Evolutionary conservation across 30 jellyfish, hydroid and myxozoan species (phyloP), one percentile per base, ranked within the genome.

Genomic region (Pseudorhiza aurosa): DNA sequence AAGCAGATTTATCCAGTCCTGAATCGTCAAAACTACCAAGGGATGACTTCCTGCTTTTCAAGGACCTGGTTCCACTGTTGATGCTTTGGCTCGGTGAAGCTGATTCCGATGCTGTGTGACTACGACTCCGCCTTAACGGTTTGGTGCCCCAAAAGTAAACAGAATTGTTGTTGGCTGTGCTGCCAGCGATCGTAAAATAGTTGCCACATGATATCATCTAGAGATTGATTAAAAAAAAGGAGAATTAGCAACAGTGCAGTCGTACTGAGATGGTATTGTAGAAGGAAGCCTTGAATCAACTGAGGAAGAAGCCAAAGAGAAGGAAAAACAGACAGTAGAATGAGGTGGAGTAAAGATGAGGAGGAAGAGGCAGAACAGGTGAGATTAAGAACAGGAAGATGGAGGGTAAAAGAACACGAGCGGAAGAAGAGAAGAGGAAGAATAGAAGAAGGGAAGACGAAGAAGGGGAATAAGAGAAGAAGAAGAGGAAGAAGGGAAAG

Each of bases 71-170:
- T 80, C 74, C 85, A 42, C 78, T 77, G 43, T 85, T 71, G 55
- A 71, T 46, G 85, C 89, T 85, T 57, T 75, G 89, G 71, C 62
- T 46, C 1, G 91, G 89, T 29, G 85, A 73, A 7, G 44, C 51
- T 11, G 89, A 75, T 14, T 85, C 85, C 77, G 88, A 69, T 60
- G 87, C 62, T 50, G 75, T 60, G 74, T 51, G 76, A 59, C 73
- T 27, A 11, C 96, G 76, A 33, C 80, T 45, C 2, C 89, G 80
- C 24, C 14, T 49, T 39, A 24, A 29, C 24, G 96, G 98, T 40
- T 91, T 91, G 28, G 96, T 59, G 18, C 98, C 98, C 98, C 98
- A 91, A 70, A 91, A 91, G 77, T 51, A 91, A 35, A 91, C 91
- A 0, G 76, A 39, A 62, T 84, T 91, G 35, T 6, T 10, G 8